These are phyloP conservation scores for Nezara viridula DNA, from an alignment of 2,888 invertebrate species.

Conservation along the genomic window DNA sequence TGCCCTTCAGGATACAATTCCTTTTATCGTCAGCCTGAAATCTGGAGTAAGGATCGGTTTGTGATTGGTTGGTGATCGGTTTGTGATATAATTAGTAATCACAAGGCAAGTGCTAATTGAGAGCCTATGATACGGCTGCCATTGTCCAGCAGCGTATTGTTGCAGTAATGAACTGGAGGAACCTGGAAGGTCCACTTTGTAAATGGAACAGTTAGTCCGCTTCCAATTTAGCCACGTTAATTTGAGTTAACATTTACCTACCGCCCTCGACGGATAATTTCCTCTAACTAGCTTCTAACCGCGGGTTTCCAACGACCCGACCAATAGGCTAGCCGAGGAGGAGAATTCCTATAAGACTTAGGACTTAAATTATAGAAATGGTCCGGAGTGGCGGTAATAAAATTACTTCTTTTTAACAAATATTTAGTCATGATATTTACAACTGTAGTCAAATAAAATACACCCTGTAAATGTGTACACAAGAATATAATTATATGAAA, in stretches of 20 bases:
- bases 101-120: background rate
- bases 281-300: background rate
- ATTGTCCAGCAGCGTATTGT: background rate
- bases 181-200: background rate
- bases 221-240: constrained; percentile 13
- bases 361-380: background rate
- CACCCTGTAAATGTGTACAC: too few relatives aligned
- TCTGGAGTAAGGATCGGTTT: too few relatives aligned
- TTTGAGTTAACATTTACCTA: constrained; percentile 26
- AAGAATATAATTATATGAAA: too few relatives aligned
- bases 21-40: too few relatives aligned
- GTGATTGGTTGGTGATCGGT: background rate
- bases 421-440: too few relatives aligned
- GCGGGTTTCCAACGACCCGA: background rate
- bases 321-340: background rate
- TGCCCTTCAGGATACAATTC: too few relatives aligned
- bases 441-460: too few relatives aligned
- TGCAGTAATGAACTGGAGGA: background rate
- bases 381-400: too few relatives aligned
- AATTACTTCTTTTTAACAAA: too few relatives aligned
- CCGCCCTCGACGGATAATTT: background rate
- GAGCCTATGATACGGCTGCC: background rate
- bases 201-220: background rate
- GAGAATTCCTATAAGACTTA: background rate
- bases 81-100: background rate